Evolutionary conservation across 1,140 invertebrate species (phyloP), one percentile per base, ranked within the genome.

Genomic region (Aradophagus sp.): DNA sequence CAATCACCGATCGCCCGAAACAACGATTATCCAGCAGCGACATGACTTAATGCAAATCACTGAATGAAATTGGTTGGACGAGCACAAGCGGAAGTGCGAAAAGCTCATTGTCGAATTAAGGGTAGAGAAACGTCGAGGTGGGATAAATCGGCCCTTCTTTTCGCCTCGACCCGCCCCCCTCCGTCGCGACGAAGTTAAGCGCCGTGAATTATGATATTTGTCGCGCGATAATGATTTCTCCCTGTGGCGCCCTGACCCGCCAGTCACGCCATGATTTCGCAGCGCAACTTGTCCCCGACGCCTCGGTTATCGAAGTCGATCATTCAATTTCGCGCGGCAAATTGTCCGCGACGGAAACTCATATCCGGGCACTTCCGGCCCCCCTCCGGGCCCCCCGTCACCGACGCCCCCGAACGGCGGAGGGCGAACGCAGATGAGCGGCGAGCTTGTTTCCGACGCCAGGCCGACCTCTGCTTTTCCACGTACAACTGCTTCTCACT

Each of bases 281-380:
- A 61, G 31, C 38, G 42, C 47, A 61, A 66, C 68, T 63, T 58
- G 67, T 68, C 47, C 44, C 23, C 65, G 53, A 39, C 67, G 61
- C 67, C 48, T 77, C 77, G 66, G 73, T 83, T 80, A 78, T 81
- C 81, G 75, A 69, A 84, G 80, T 84, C 83, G 81, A 84, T 84
- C 77, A 83, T 84, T 84, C 80, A 83, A 84, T 83, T 83, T 83
- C 78, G 75, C 72, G 76, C 71, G 75, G 82, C 83, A 84, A 86
- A 86, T 86, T 84, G 83, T 86, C 81, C 78, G 79, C 74, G 83
- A 79, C 83, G 84, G 84, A 86, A 84, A 83, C 83, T 86, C 84
- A 86, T 86, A 86, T 86, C 84, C 84, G 84, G 84, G 83, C 75
- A 77, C 81, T 82, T 85, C 83, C 84, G 78, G 74, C 80, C 63